These are phyloP conservation scores for Aricia agestis DNA, from an alignment of 1,140 invertebrate species.

Conservation along the genomic window DNA sequence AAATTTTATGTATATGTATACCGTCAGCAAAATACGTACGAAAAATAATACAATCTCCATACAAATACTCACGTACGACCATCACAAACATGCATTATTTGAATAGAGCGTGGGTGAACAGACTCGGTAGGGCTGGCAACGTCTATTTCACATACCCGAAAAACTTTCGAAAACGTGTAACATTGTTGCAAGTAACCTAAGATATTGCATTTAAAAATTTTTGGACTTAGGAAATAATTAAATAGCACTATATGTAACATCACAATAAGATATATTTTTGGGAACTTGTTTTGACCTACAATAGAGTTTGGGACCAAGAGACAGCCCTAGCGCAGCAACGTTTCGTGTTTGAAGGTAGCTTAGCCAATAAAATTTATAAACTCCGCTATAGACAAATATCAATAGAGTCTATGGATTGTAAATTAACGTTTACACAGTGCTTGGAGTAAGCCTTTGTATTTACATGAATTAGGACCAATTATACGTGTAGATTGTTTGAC, in stretches of 20 bases:
- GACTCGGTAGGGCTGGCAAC: background rate
- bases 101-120: slow-evolving; percentile 2
- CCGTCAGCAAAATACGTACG: slow-evolving; percentile 8
- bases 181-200: no score
- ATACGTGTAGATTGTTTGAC: no score
- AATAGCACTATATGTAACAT: no score
- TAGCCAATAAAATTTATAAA: slow-evolving; percentile 1
- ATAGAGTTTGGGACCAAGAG: background rate
- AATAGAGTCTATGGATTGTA: background rate
- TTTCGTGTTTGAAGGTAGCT: background rate
- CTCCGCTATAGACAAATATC: slow-evolving; percentile 2
- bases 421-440: background rate
- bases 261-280: no score
- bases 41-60: slow-evolving; percentile 16
- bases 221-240: no score
- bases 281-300: background rate
- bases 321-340: background rate
- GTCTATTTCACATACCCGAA: background rate
- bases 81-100: slow-evolving; percentile 13
- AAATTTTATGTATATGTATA: slow-evolving; percentile 11
- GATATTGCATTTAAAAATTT: no score
- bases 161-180: background rate
- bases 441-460: background rate
- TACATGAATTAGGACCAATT: no score
- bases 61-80: slow-evolving; percentile 11